phyloP scores from a whole-genome alignment of 2,888 invertebrate genomes.

The Drosophila rubida region DNA sequence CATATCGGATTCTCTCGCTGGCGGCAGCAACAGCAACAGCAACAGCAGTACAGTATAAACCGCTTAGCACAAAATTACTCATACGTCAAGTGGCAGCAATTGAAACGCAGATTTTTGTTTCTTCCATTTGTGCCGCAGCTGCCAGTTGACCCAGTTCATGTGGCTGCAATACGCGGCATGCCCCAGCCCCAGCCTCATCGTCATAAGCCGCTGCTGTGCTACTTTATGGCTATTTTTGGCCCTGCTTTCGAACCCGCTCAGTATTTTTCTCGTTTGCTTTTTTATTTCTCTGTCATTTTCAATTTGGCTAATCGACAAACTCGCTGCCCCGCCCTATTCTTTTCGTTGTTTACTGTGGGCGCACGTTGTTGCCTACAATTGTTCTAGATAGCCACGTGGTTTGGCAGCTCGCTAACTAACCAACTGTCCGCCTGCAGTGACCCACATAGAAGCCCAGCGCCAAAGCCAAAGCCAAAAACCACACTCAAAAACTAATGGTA shows the following conservation, averaged over 20 bases:
- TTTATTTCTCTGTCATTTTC: constrained; percentile 67
- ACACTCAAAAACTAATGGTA: constrained; percentile 52
- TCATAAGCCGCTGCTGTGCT: constrained; percentile 59
- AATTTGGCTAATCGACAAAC: constrained; percentile 74
- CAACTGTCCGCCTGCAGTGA: constrained; percentile 52
- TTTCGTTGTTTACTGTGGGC: constrained; percentile 37
- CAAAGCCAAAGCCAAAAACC: constrained; percentile 45
- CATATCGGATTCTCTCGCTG: constrained; percentile 60
- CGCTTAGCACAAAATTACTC: constrained; percentile 77
- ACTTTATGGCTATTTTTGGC: constrained; percentile 37
- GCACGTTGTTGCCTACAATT: constrained; percentile 50
- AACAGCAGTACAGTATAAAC: too few species aligned
- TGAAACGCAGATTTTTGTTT: constrained; percentile 36
- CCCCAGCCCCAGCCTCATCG: constrained; percentile 46
- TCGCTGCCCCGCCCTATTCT: constrained; percentile 32
- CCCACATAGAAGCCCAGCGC: constrained; percentile 63
- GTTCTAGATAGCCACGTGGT: constrained; percentile 71
- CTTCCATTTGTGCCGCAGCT: neutral
- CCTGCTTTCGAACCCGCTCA: too few species aligned
- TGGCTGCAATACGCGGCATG: neutral
- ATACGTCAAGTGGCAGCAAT: constrained; percentile 66
- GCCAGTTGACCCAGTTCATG: constrained; percentile 41
- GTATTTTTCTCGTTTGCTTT: constrained; percentile 4
- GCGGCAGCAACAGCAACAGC: constrained; percentile 32
- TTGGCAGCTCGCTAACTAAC: constrained; percentile 51